Conservation (phyloP, 2,888 invertebrate genomes). For the Hirtodrosophila histrioides region DNA sequence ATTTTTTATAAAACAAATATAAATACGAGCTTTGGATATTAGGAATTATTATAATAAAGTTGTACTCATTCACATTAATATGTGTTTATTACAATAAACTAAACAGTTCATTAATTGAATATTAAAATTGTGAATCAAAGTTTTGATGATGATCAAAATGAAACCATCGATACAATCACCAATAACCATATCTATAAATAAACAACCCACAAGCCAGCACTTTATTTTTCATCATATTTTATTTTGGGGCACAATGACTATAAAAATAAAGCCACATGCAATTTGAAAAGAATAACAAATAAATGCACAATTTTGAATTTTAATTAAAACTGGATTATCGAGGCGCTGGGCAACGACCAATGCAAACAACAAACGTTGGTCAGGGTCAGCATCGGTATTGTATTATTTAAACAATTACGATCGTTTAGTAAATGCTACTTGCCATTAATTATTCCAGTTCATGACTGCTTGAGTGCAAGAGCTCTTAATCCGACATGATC, state of each 20-base stretch:
- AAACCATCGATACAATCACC: not conserved
- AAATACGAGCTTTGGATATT: no score
- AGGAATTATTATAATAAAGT: no score
- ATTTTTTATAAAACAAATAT: no score
- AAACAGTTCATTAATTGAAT: no score
- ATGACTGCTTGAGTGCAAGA: not conserved
- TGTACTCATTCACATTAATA: no score
- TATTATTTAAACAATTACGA: constrained; percentile 29
- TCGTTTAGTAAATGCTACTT: constrained; percentile 10
- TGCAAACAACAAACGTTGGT: constrained; percentile 14
- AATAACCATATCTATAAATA: not conserved
- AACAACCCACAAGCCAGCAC: not conserved
- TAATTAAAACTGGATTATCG: constrained; percentile 23
- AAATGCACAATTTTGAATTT: constrained; percentile 19
- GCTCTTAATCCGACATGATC: constrained; percentile 5
- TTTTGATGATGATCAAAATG: no score
- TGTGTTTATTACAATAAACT: no score
- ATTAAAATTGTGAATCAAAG: no score
- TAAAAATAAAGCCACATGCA: no score
- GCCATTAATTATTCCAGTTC: constrained; percentile 10
- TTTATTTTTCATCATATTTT: constrained; percentile 11
- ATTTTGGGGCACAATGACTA: no score
- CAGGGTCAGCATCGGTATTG: constrained; percentile 33
- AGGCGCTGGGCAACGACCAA: constrained; percentile 17
- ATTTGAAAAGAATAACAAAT: not conserved